phyloP scores from a whole-genome alignment of 2,797 vertebrate species.

The Podargus strigoides region DNA sequence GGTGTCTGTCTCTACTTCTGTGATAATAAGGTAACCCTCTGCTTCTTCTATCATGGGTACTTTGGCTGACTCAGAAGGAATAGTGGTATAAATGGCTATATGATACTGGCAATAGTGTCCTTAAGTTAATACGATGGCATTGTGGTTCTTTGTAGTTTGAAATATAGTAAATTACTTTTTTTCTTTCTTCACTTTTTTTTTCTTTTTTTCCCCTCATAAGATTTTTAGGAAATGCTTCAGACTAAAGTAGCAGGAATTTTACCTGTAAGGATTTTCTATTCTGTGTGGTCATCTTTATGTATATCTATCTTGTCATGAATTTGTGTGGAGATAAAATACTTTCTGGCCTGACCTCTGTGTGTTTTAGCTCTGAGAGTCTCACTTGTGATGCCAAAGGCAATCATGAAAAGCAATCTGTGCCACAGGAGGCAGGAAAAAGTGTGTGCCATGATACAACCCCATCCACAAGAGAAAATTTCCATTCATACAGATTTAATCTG shows the following conservation, averaged over 20 bases:
- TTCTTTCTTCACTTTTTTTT: too few species aligned
- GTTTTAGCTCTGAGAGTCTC: constrained; percentile 47
- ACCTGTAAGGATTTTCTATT: background rate
- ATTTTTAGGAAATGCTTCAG: background rate
- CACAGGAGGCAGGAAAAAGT: background rate
- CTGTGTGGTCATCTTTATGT: background rate
- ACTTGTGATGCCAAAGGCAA: background rate
- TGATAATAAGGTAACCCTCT: background rate
- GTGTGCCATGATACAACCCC: background rate
- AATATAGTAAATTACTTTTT: background rate
- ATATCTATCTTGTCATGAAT: background rate
- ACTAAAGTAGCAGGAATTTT: background rate
- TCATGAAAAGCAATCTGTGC: background rate
- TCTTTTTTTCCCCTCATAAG: too few species aligned
- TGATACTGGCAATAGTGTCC: background rate
- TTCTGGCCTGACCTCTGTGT: constrained; percentile 2
- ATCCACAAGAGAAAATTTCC: background rate
- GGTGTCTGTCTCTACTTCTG: background rate
- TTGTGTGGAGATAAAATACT: background rate
- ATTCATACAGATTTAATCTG: constrained; percentile 20
- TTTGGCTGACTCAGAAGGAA: background rate
- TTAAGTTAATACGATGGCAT: background rate
- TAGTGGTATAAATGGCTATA: background rate
- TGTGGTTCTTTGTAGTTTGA: background rate
- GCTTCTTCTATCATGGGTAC: background rate